Conservation (phyloP, 2,113 vertebrate genomes). For the Sakesphorus luctuosus region DNA sequence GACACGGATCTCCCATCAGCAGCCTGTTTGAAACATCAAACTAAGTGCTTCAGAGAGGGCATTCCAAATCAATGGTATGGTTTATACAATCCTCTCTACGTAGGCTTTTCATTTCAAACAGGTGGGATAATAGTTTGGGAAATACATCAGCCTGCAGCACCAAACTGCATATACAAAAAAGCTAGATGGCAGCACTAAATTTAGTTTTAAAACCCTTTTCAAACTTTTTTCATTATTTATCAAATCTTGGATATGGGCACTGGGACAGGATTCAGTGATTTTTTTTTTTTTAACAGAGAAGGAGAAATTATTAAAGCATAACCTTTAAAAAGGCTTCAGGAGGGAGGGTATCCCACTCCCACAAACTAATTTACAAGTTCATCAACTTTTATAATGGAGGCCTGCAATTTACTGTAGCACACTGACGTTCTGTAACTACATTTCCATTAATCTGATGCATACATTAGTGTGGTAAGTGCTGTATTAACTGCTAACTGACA, state of each 20-base stretch:
- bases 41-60: not conserved
- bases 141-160: not conserved
- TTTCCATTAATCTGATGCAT: not conserved
- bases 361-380: not conserved
- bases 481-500: not conserved
- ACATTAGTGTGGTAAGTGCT: not conserved
- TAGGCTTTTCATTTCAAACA: not conserved
- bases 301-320: not conserved
- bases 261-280: not conserved
- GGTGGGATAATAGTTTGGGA: not conserved
- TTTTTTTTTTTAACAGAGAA: not conserved
- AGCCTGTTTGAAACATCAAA: not conserved
- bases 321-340: not conserved
- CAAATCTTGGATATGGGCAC: not conserved
- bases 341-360: accelerated
- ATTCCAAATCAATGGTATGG: not conserved
- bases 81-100: not conserved
- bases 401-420: not conserved
- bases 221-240: not conserved
- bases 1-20: not conserved
- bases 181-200: not conserved
- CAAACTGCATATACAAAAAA: not conserved
- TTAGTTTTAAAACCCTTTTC: not conserved
- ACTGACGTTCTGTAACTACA: not conserved
- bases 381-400: not conserved